phyloP scores from a whole-genome alignment of 2,888 invertebrate species.

The Dioctria linearis region DNA sequence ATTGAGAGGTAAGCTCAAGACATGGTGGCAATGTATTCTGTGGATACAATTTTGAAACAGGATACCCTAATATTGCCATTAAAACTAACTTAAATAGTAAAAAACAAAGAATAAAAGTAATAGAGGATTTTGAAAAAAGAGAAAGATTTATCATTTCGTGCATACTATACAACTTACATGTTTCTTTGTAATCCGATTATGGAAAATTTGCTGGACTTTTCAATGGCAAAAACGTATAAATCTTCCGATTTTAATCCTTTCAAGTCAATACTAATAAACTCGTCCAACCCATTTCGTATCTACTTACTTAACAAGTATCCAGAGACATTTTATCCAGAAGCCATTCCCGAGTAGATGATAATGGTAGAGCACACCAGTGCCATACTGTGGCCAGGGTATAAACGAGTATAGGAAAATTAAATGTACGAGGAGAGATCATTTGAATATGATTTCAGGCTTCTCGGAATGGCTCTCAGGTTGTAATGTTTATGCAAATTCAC shows the following conservation, averaged over 20 bases:
- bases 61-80: conserved; percentile 33
- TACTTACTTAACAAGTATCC: conserved; percentile 17
- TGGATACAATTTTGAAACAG: background rate
- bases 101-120: background rate
- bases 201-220: background rate
- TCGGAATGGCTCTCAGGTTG: conserved; percentile 46
- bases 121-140: background rate
- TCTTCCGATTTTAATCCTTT: conserved; percentile 49
- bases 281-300: conserved; percentile 27
- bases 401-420: conserved; percentile 32
- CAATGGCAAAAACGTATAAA: conserved; percentile 33
- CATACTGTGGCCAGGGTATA: background rate
- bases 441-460: conserved; percentile 48
- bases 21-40: background rate
- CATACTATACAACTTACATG: background rate
- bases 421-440: conserved; percentile 49
- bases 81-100: conserved; percentile 18
- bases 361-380: background rate
- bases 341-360: conserved; percentile 5
- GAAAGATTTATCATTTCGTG: conserved; percentile 27
- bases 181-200: conserved; percentile 35
- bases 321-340: background rate
- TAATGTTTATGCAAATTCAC: conserved; percentile 54
- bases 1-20: conserved; percentile 50
- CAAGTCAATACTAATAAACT: conserved; percentile 53